Conservation (phyloP, 1,140 invertebrate genomes). For the Pseudomyrmex concolor region DNA sequence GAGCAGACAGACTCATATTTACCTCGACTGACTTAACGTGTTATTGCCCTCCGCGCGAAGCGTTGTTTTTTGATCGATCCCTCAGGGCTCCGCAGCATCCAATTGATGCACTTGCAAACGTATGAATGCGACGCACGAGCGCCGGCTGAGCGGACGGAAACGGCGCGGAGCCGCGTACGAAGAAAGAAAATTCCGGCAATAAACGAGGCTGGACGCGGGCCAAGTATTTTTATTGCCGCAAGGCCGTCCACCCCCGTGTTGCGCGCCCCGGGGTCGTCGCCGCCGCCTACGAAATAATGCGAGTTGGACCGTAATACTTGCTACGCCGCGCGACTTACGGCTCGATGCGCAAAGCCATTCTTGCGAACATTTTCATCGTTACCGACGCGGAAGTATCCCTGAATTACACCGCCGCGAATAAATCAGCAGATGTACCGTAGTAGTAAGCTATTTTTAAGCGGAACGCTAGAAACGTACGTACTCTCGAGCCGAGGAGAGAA, state of each 20-base stretch:
- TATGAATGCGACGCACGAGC: constrained; percentile 65
- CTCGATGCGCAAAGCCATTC: constrained; percentile 67
- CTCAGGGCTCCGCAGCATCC: constrained; percentile 8
- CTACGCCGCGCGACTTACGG: constrained; percentile 61
- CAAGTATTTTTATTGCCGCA: constrained; percentile 73
- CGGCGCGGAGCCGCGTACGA: constrained; percentile 18
- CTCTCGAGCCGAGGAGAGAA: neutral
- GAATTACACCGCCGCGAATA: constrained; percentile 57
- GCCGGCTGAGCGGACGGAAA: constrained; percentile 8
- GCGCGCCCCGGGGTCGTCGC: constrained; percentile 30
- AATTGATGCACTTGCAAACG: constrained; percentile 33
- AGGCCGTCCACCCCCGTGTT: constrained; percentile 46
- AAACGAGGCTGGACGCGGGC: constrained; percentile 68
- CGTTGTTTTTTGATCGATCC: constrained; percentile 28
- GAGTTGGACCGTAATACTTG: constrained; percentile 65
- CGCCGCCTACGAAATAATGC: constrained; percentile 71
- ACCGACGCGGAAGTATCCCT: constrained; percentile 57
- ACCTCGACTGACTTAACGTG: constrained; percentile 19
- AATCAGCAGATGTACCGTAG: constrained; percentile 49
- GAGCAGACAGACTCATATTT: neutral
- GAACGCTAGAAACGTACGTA: constrained; percentile 13
- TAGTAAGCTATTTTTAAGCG: constrained; percentile 60
- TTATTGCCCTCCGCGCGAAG: constrained; percentile 24
- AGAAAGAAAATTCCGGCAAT: constrained; percentile 73
- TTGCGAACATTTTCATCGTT: constrained; percentile 70